These are phyloP conservation scores for Leptinotarsa peninsularis DNA, from an alignment of 2,888 invertebrate species.

Conservation along the genomic window DNA sequence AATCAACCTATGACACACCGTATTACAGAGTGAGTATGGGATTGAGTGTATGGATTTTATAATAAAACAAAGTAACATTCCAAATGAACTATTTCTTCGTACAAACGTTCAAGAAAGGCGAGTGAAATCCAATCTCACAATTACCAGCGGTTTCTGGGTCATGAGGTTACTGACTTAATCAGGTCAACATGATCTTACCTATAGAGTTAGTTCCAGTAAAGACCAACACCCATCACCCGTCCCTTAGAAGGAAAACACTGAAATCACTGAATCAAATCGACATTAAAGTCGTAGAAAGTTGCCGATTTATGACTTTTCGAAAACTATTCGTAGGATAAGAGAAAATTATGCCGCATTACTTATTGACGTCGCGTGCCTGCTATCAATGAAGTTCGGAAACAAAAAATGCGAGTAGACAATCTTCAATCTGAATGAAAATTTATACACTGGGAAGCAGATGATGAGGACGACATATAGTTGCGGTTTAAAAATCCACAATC, in stretches of 20 bases:
- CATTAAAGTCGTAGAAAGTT: background rate
- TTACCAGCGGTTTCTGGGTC: slow-evolving; percentile 38
- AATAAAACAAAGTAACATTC: background rate
- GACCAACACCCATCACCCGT: background rate
- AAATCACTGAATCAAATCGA: slow-evolving; percentile 10
- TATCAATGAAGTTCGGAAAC: background rate
- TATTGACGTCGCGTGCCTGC: background rate
- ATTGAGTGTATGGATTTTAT: background rate
- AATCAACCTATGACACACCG: too few relatives aligned
- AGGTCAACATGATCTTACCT: slow-evolving; percentile 37
- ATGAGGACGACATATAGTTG: background rate
- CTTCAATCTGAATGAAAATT: background rate
- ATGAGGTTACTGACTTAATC: slow-evolving; percentile 36
- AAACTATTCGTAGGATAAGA: background rate
- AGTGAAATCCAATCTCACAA: slow-evolving; percentile 34
- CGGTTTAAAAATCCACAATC: background rate
- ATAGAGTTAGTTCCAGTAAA: slow-evolving; percentile 21
- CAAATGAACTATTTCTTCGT: slow-evolving; percentile 2
- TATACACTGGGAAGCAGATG: background rate
- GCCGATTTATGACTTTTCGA: background rate
- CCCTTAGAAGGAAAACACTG: slow-evolving; percentile 22
- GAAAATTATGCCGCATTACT: background rate
- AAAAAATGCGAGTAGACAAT: background rate
- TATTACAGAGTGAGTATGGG: too few relatives aligned
- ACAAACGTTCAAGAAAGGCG: slow-evolving; percentile 7